These are phyloP conservation scores for Kradibia gibbosae DNA, from an alignment of 1,140 invertebrate species.

Conservation along the genomic window DNA sequence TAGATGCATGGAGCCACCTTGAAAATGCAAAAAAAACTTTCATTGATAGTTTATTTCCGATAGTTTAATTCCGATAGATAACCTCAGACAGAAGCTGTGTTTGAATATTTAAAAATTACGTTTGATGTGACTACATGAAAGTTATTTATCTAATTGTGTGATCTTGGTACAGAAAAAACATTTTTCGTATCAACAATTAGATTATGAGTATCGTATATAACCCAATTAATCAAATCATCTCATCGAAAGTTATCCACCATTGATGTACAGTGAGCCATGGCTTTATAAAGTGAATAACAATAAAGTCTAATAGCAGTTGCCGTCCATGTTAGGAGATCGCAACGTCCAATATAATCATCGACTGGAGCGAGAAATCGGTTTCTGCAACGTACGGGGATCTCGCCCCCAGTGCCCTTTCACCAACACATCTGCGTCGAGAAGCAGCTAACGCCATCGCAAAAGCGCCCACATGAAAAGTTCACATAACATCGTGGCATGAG, in stretches of 20 bases:
- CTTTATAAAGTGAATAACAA: not conserved
- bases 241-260: not conserved
- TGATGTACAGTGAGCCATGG: not conserved
- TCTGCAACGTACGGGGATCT: not conserved
- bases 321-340: not conserved
- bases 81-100: not conserved
- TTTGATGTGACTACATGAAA: not conserved
- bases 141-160: not conserved
- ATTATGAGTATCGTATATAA: not conserved
- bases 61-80: slow-evolving; percentile 25
- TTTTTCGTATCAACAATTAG: not conserved
- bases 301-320: not conserved
- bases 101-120: not conserved
- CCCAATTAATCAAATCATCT: not conserved
- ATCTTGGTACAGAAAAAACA: not conserved
- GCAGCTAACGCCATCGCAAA: not conserved
- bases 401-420: slow-evolving; percentile 37
- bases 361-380: not conserved
- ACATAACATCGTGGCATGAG: not conserved
- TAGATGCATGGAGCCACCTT: not conserved
- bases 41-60: slow-evolving; percentile 23
- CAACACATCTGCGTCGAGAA: not conserved
- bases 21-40: slow-evolving; percentile 42
- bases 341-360: not conserved
- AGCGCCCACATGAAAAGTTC: slow-evolving; percentile 38